Evolutionary conservation across 2,113 vertebrate genomes (phyloP), one percentile per base, ranked within the genome.

Genomic region (Tachysurus vachellii): DNA sequence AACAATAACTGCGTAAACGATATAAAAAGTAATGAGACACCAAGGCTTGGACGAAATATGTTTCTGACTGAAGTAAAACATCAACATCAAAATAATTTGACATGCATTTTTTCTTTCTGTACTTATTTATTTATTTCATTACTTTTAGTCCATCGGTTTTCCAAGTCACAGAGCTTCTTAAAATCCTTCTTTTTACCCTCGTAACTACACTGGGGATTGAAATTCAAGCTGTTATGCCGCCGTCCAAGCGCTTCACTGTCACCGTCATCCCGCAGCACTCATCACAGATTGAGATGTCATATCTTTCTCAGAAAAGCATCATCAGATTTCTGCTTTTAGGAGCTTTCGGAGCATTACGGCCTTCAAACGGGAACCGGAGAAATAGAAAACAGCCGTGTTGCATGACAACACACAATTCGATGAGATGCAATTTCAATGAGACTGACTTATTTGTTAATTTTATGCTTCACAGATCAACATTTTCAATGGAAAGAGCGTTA

Each of bases 381-480:
- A 66, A 56, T 44, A 73, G n/a, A 84, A 73, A 70, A 57, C 14
- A 42, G 17, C 53, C 44, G 53, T 36, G 19, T 11, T 61, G 21
- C 53, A 56, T 73, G 68, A 75, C 28, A 7, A 73, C 17, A n/a
- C 8, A 21, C 54, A 19, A n/a, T 36, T 56, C 44, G 11, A 64
- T 8, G n/a, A 66, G 16, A 36, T 54, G 36, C 17, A 11, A 59
- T 75, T 85, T 85, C 70, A 85, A 59, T 85, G 44, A 75, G 56
- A 5, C 36, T 59, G 70, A 75, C 70, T 42, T 42, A 75, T 75
- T 85, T 85, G 83, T 73, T 75, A 42, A 85, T 85, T 73, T 85
- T 85, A 59, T 57, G 83, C 83, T 75, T 75, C 59, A 64, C 80
- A 50, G 80, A 75, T 75, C 70, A 85, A 73, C 83, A n/a, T 84